phyloP scores from a whole-genome alignment of 2,888 invertebrate genomes.

The Gisinianus flammeolus region DNA sequence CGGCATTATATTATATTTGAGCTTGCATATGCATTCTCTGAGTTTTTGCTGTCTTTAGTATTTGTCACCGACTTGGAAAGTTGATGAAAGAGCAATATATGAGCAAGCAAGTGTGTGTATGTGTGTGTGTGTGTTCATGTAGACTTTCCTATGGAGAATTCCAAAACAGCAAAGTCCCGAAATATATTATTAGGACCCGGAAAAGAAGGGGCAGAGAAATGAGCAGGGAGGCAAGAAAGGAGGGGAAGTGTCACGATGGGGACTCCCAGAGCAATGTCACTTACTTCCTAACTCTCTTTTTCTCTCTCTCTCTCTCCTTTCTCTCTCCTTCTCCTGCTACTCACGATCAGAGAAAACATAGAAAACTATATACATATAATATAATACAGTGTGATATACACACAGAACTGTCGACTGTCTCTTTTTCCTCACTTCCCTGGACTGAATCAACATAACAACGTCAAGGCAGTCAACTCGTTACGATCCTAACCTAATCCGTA shows the following conservation, averaged over 20 bases:
- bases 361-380: too few relatives aligned
- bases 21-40: not conserved
- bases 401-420: too few relatives aligned
- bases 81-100: constrained; percentile 28
- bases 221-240: not conserved
- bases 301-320: not conserved
- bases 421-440: not conserved
- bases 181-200: constrained; percentile 15
- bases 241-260: not conserved
- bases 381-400: too few relatives aligned
- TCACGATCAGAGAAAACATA: too few relatives aligned
- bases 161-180: not conserved
- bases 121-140: not conserved
- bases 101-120: constrained; percentile 8
- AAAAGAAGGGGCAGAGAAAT: constrained; percentile 3
- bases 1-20: not conserved
- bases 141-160: constrained; percentile 15
- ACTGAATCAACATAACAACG: constrained; percentile 21
- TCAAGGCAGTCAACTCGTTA: constrained; percentile 27
- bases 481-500: constrained; percentile 8
- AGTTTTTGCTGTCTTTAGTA: not conserved
- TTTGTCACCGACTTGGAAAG: constrained; percentile 3
- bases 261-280: constrained; percentile 29
- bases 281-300: not conserved
- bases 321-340: not conserved